Base-by-base conservation (phyloP, 2,113 vertebrate species). In the Lepidothrix coronata region DNA sequence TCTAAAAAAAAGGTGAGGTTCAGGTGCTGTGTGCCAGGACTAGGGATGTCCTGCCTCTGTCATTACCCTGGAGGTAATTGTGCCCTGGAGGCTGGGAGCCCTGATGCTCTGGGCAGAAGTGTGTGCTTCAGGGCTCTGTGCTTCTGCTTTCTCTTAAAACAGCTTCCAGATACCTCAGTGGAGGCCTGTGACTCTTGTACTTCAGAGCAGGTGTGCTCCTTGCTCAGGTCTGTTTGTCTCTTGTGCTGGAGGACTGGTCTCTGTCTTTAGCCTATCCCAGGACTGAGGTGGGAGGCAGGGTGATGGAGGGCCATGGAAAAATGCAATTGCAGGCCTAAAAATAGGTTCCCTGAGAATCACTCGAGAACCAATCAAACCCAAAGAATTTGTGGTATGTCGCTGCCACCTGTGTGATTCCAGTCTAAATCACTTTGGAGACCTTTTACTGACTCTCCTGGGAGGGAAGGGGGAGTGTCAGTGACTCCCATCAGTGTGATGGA, bases 281-380 rank as follows among this genome's bases (percentile, higher is more conserved):
- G 37, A 1, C 20, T 23, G 48, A 27, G 12, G 15, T 30, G 68
- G 24, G 65, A 63, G 39, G 44, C 14, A 63, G 57, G 37, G 48
- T 68, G 41, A 48, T 20, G 25, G 61, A 84, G 31, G 37, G n/a
- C 58, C 12, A 1, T 30, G 20, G 74, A 92, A 85, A 85, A 85
- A 63, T 33, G 43, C 74, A 44, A 20, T 89, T 41, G 12, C n/a
- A 44, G 19, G 43, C 20, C 91, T 95, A 71, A 94, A 93, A 88
- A 85, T 91, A 94, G 51, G 27, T 71, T 44, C 37, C 25, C 48
- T 12, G 39, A 27, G 48, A 39, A n/a, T 89, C 22, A 78, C 66
- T 52, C 13, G 8, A 61, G 83, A 79, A 37, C 30, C 8, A 74
- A 16, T 52, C 73, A 84, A 80, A 74, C 19, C 27, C 33, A 35